A percentile compares a stretch with the other conserved stretches of the same genome.
Evolutionary conservation across 2,113 vertebrate species (phyloP).

Genomic region (Eublepharis macularius): DNA sequence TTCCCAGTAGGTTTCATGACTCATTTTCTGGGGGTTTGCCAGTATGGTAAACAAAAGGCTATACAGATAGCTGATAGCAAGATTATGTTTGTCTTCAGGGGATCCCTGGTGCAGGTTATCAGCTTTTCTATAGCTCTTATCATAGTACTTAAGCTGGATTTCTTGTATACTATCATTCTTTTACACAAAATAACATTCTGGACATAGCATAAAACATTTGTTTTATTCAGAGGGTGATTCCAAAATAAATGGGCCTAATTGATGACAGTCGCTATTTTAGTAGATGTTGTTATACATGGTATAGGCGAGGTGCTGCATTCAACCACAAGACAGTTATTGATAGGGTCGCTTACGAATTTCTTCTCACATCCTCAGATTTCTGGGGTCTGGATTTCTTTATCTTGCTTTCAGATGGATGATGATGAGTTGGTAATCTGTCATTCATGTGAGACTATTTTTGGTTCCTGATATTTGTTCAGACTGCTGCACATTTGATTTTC

Average conservation of each 20-base stretch:
- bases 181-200: neutral
- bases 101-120: accelerated
- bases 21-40: slow-evolving; percentile 4
- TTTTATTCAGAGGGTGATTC: neutral
- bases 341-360: too few species aligned
- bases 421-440: too few species aligned
- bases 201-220: neutral
- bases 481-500: too few species aligned
- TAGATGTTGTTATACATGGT: too few species aligned
- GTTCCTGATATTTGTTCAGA: too few species aligned
- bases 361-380: too few species aligned
- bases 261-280: neutral
- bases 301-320: too few species aligned
- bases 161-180: neutral
- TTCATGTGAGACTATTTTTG: too few species aligned
- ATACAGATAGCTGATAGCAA: neutral
- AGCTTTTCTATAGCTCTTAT: neutral
- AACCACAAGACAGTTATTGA: too few species aligned
- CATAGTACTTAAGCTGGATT: neutral
- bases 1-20: slow-evolving; percentile 24
- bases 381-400: too few species aligned
- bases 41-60: slow-evolving; percentile 32
- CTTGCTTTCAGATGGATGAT: too few species aligned
- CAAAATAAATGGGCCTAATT: neutral
- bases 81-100: slow-evolving; percentile 7